Evolutionary conservation across 2,797 vertebrate genomes (phyloP), one percentile per base, ranked within the genome.

Genomic region (Falco concolor): DNA sequence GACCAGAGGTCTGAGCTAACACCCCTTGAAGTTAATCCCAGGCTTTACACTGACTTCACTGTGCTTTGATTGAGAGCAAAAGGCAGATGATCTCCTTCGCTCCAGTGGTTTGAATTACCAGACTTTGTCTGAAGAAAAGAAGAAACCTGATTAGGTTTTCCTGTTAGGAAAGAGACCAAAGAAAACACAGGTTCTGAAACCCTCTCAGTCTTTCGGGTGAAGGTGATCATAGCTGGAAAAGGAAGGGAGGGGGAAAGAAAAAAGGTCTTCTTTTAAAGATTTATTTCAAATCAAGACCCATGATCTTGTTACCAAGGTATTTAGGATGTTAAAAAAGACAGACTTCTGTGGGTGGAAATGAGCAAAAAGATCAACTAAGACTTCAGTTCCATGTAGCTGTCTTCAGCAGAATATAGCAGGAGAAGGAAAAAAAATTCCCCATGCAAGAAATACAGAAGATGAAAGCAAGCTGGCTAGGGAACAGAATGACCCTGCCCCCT

Each of bases 301-400:
- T 91, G 94, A 93, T 95, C 94, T 83, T 54, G 95, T 96, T 95
- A 95, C 91, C 88, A 95, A 97, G 93, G 88, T 90, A 93, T 84
- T 93, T 91, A 76, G 86, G 77, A 91, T 93, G 91, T 91, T 96
- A 77, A 84, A 93, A 90, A 96, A 93, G 70, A 96, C 76, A 95
- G 87, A 84, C 86, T 93, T 84, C 77, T 95, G 92, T 93, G 90
- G 88, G 89, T 84, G 94, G 80, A 83, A 95, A 95, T 1, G 90
- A 96, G 91, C 90, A 96, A 80, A 97, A 73, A 92, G 85, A 96
- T 94, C 84, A 96, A 75, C 56, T 56, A 60, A 91, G 74, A 83
- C 67, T 96, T 69, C 64, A 84, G 57, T 68, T 94, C 68, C 30
- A 3, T 57, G 73, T 42, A 95, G 89, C 88, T 93, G 50, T 82